Base-by-base conservation (phyloP, 2,888 invertebrate species). In the Meandrusa payeni region DNA sequence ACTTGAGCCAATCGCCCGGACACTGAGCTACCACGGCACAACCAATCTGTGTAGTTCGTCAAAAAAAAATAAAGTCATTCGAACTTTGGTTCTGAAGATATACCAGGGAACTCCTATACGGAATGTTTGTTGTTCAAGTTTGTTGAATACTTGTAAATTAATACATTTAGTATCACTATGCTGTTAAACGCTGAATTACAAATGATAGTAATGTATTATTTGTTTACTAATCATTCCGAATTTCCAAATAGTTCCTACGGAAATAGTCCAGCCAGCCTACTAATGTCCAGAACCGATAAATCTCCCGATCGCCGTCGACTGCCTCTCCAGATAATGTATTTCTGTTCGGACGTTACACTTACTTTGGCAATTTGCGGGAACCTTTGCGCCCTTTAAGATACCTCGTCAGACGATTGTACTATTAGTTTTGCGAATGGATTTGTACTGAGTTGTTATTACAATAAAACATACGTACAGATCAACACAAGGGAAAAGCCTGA, bases 381-480 rank as follows among this genome's bases (percentile, higher is more conserved):
- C 86, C 86, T 86, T 85, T 83, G 85, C 81, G 80, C 82, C 85
- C 82, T 79, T 68, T 76, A 83, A 86, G 86, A 86, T 85, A 85
- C 83, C 85, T 85, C 78, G 69, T 67, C 82, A 77, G 82, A 83
- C 83, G 68, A 80, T 83, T 82, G 81, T 82, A 70, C 66, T 63
- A 61, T 61, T 61, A 55, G 55, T 62, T 71, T 65, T 69, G 60
- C 55, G 32, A 47, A 55, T 47, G 47, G 48, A 61, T 50, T 29
- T 53, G 1, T 50, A 49, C 46, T 47, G 66, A 63, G 71, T 5
- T 41, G 59, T 10, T 36, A 41, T 3, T 3, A 52, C 63, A 57
- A 61, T 59, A 46, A 42, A 34, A n/a, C n/a, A n/a, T n/a, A n/a
- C n/a, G n/a, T n/a, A n/a, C n/a, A n/a, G n/a, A n/a, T n/a, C n/a